Conservation (phyloP, 1,140 invertebrate genomes). For the Brachionus koreanus region DNA sequence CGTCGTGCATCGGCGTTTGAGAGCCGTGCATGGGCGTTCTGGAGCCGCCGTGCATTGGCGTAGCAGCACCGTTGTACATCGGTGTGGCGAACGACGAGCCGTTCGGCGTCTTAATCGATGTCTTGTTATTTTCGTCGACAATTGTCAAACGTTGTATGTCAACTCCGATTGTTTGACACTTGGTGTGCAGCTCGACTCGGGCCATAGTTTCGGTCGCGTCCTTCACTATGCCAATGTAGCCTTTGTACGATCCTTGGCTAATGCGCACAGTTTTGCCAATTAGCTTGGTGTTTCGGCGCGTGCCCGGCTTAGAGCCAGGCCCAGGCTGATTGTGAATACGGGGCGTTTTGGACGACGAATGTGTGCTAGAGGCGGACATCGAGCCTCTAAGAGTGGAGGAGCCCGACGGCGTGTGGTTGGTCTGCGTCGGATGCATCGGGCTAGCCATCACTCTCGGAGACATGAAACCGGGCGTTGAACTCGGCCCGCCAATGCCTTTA, state of each 20-base stretch:
- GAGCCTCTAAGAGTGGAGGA: not conserved
- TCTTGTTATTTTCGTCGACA: constrained; percentile 71
- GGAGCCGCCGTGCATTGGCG: constrained; percentile 70
- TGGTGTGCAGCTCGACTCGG: constrained; percentile 89
- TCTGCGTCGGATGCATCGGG: constrained; percentile 6
- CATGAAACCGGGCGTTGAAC: constrained; percentile 34
- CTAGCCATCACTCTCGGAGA: constrained; percentile 1
- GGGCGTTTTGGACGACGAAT: not conserved
- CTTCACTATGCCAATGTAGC: constrained; percentile 67
- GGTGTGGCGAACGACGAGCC: constrained; percentile 46
- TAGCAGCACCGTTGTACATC: constrained; percentile 65
- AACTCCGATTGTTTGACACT: constrained; percentile 88
- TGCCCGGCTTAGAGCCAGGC: not conserved
- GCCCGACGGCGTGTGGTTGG: not conserved
- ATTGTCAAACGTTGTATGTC: constrained; percentile 63
- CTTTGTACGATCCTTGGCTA: constrained; percentile 92
- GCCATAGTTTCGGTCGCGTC: constrained; percentile 91
- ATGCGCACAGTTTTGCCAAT: constrained; percentile 97
- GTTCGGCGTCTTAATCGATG: constrained; percentile 56
- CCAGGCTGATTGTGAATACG: not conserved
- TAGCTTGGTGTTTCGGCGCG: constrained; percentile 73
- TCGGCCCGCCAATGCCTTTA: no score
- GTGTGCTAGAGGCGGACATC: not conserved
- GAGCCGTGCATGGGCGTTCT: constrained; percentile 70
- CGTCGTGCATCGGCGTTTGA: constrained; percentile 81